Evolutionary conservation across 2,888 invertebrate genomes (phyloP), one percentile per base, ranked within the genome.

Genomic region (Caenorhabditis zanzibari): DNA sequence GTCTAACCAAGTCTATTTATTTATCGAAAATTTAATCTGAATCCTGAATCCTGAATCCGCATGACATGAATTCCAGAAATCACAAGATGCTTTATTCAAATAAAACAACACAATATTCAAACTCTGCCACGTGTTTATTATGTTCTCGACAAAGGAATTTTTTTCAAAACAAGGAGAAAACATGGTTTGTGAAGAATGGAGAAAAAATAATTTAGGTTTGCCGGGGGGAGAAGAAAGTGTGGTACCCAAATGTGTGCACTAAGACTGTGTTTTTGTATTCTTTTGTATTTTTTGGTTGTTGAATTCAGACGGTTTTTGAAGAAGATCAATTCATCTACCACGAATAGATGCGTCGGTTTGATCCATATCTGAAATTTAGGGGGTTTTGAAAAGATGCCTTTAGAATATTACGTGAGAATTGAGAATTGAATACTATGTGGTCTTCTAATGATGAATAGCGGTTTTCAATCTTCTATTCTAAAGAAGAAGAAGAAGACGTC

Each of bases 41-140:
- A 32, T 32, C 32, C 7, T 38, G 38, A 10, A 38, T 38, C 10
- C 38, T 12, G 38, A 10, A 12, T 38, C 38, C 6, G n/a, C n/a
- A n/a, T n/a, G 12, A 38, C 38, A 2, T 6, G 38, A 59, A 35
- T n/a, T 19, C n/a, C 7, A 44, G 54, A 49, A 22, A 19, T 54
- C 54, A 24, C 7, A 47, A 47, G 24, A 19, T 26, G 26, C 54
- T 26, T 54, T 26, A 26, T 49, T 24, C 24, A 54, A 24, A 38
- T 41, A 47, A 59, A 58, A 58, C n/a, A 63, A 75, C 75, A 64
- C n/a, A 22, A 38, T n/a, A n/a, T 38, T 72, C 81, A 73, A 81
- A 81, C 81, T 81, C 73, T 81, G 81, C 81, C 81, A 81, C 74
- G 61, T 74, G 68, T 81, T 81, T 74, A 74, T 81, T 80, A 32